Percentiles rank a stretch among this genome's conserved stretches.
These are phyloP conservation scores for Takifugu bimaculatus DNA, from an alignment of 2,113 vertebrate species.

Conservation along the genomic window DNA sequence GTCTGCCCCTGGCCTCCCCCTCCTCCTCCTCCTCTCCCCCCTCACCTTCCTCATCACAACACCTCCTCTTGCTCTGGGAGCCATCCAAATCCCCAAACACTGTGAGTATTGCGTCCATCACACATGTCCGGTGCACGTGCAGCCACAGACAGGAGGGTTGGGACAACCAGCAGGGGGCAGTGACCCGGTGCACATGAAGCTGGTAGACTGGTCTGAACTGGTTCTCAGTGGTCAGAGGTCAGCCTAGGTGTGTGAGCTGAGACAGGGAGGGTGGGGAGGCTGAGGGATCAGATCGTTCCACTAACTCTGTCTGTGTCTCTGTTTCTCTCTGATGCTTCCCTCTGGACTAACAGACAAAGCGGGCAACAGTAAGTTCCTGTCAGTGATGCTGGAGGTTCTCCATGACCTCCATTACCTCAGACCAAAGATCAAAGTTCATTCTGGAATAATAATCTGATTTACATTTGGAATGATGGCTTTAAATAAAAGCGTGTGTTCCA, in stretches of 20 bases:
- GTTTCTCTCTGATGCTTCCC: slow-evolving; percentile 33
- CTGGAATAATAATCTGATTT: too few relatives aligned
- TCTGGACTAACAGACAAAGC: slow-evolving; percentile 62
- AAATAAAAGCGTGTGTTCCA: too few relatives aligned
- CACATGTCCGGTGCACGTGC: background rate
- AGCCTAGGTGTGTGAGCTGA: slow-evolving; percentile 14
- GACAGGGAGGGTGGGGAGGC: background rate
- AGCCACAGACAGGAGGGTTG: too few relatives aligned
- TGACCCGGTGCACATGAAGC: too few relatives aligned
- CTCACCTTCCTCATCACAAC: slow-evolving; percentile 40
- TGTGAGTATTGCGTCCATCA: slow-evolving; percentile 63
- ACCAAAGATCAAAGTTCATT: too few relatives aligned
- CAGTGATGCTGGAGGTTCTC: background rate
- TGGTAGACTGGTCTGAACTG: too few relatives aligned
- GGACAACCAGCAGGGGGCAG: background rate
- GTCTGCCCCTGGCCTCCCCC: slow-evolving; percentile 20
- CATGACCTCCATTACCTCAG: too few relatives aligned
- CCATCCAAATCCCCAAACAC: slow-evolving; percentile 58
- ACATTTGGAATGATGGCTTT: too few relatives aligned
- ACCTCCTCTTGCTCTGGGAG: slow-evolving; percentile 40
- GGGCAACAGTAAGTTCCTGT: slow-evolving; percentile 61
- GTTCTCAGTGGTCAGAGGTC: slow-evolving; percentile 36
- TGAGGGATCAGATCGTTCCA: background rate
- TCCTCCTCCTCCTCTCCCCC: slow-evolving; percentile 48
- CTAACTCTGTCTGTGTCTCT: slow-evolving; percentile 4